Base-by-base conservation (phyloP, 2,888 invertebrate genomes). In the Agrilus mali region DNA sequence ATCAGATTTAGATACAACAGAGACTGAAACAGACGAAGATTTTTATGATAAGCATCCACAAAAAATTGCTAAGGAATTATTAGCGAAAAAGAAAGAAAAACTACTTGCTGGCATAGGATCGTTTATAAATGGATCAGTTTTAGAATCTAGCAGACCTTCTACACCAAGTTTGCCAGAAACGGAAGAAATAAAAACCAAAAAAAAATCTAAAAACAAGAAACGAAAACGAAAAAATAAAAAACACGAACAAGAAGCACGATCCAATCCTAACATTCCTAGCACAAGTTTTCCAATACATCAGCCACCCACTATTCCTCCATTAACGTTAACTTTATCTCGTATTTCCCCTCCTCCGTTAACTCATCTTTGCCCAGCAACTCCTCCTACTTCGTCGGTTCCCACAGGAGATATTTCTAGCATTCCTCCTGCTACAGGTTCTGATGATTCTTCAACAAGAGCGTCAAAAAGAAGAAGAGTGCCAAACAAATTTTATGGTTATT, bases 21-120 rank as follows among this genome's bases (percentile, higher is more conserved):
- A 88, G 63, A 82, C 86, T 39, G 86, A 86, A 50, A 87, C 87
- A 1, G 88, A 88, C 62, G 88, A 88, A 67, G 88, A 88, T 53
- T 88, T 88, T 64, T 89, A 88, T 60, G 88, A 89, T 60, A 77
- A 85, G 55, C 77, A 86, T 63, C 88, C 88, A 0, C 85, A 86
- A 55, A 74, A 73, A 55, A 63, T 82, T 47, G 85, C 83, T 2
- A 82, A 74, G 50, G 83, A 85, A 60, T 54, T 85, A 42, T 63
- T 85, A 38, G 80, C 79, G 10, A 84, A 86, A 57, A 87, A 86
- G 61, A 75, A 84, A 4, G 81, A 80, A 52, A 80, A 81, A 50
- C 60, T 83, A 42, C 62, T 77, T 27, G 77, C 81, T 2, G 74
- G 78, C 2, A 72, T 77, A 7, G 77, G 77, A 1, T 77, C 80